Base-by-base conservation (phyloP, 2,888 invertebrate genomes). In the Heliconius hortense region DNA sequence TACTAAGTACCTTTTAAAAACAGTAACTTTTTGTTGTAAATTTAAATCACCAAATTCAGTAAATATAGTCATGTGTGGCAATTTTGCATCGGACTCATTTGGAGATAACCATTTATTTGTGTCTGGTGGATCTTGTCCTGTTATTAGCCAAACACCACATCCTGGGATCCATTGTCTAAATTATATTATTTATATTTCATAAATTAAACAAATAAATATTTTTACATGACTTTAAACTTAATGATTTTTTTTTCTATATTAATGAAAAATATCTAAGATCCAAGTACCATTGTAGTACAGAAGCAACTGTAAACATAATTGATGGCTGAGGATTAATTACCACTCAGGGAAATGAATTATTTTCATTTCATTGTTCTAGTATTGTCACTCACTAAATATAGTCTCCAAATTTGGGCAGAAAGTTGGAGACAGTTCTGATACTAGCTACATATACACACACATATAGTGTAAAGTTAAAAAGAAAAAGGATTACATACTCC, bases 21-120 rank as follows among this genome's bases (percentile, higher is more conserved):
- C 86, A 15, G 95, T 93, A 21, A 96, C 83, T 82, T 96, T 94
- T 86, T 97, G 95, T 67, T 86, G 83, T 0, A 96, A 95, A 67
- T 86, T 94, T 11, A 97, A 89, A 82, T 97, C 96, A 0, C 96
- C 95, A 85, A 97, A 97, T 86, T 95, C 94, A 0, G 97, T 97
- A 83, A 95, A 97, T 80, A 97, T 96, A 75, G 95, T 95, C 81
- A 96, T 95, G 79, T 96, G 94, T 10, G 95, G 94, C 80, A 94
- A 84, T 39, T 84, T 73, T 0, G 88, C 89, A 80, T 94, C 92
- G 62, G 85, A 83, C 39, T 82, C 76, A 0, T 83, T 84, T 0
- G 93, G 94, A 4, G 87, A 83, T 67, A 91, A 78, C 53, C 78
- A 69, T 77, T 81, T 84, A 77, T 90, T 89, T 5, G 89, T 88